phyloP scores from a whole-genome alignment of 1,140 invertebrate species.

The Lordiphosa clarofinis region DNA sequence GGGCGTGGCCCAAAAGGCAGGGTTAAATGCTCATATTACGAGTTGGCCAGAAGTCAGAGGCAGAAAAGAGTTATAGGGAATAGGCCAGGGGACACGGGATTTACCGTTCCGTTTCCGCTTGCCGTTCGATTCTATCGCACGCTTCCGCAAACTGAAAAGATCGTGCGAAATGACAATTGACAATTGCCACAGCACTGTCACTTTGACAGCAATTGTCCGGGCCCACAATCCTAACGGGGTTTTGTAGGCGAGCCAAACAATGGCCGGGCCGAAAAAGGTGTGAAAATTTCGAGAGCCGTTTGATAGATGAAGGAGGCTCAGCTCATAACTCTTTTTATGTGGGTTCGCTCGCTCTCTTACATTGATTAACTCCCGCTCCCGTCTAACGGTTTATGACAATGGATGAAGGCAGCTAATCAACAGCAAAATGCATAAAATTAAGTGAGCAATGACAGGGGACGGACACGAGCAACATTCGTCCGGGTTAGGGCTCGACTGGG shows the following conservation, averaged over 20 bases:
- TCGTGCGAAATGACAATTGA: slow-evolving; percentile 70
- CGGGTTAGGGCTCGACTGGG: background rate
- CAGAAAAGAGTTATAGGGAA: slow-evolving; percentile 63
- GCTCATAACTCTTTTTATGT: slow-evolving; percentile 19
- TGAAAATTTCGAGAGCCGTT: slow-evolving; percentile 51
- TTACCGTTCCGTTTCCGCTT: slow-evolving; percentile 20
- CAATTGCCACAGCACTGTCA: slow-evolving; percentile 46
- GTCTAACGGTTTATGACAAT: slow-evolving; percentile 42
- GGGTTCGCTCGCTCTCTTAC: slow-evolving; percentile 16
- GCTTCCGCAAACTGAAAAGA: slow-evolving; percentile 38
- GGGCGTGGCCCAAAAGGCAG: slow-evolving; percentile 50
- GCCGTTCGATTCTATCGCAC: slow-evolving; percentile 39
- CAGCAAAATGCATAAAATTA: slow-evolving; percentile 73
- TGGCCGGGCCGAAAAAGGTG: slow-evolving; percentile 47
- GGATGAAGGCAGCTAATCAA: slow-evolving; percentile 66
- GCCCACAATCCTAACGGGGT: slow-evolving; percentile 52
- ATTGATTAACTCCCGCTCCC: slow-evolving; percentile 49
- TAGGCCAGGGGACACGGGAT: slow-evolving; percentile 21
- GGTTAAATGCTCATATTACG: slow-evolving; percentile 72
- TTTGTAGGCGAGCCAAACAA: slow-evolving; percentile 56
- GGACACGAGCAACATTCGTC: background rate
- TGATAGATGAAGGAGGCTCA: slow-evolving; percentile 43
- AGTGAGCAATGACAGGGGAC: slow-evolving; percentile 42
- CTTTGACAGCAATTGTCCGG: slow-evolving; percentile 44
- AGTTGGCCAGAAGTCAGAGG: slow-evolving; percentile 54